Base-by-base conservation (phyloP, 2,797 vertebrate genomes). In the Melanotaenia nigrans region DNA sequence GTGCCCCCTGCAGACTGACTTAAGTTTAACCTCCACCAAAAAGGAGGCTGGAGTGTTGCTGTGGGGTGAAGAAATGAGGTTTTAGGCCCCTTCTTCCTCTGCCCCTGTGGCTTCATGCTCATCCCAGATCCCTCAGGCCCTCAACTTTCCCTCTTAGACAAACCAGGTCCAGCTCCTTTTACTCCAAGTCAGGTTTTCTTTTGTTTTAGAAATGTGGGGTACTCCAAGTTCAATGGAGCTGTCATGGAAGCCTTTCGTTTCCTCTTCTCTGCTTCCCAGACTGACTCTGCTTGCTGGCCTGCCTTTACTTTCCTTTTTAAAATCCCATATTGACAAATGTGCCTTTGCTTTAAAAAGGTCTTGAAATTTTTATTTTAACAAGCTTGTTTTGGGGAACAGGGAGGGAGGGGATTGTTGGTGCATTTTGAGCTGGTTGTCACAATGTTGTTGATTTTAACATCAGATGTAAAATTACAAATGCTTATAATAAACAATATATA, bases 321-420 rank as follows among this genome's bases (percentile, higher is more conserved):
- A 88, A 93, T 91, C 83, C 86, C 80, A 85, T 93, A 81, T 93
- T 89, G 89, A 93, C 87, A 89, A 93, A 93, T 92, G 94, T 94
- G 94, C 93, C 94, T 95, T 95, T 94, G 92, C 89, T 93, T 92
- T 90, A 85, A 93, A 93, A 94, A 93, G 92, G 94, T 93, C 92
- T 93, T 85, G 86, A 90, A 89, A 85, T 85, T 78, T 65, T 93
- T 92, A 85, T 93, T 94, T 94, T 93, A 94, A 91, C 89, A 81
- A 92, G 86, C 89, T 89, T 84, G 74, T 92, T 90, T 68, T 47
- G 68, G 76, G 68, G 68, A 62, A 57, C 36, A 59, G 77, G 80
- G 76, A 68, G 75, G 74, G 75, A 68, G 56, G 68, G 71, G 73
- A 68, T 62, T 18, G 30, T 78, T 16, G 1, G 72, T 73, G 75